Base-by-base conservation (phyloP, 2,797 vertebrate species). In the Smutsia gigantea region DNA sequence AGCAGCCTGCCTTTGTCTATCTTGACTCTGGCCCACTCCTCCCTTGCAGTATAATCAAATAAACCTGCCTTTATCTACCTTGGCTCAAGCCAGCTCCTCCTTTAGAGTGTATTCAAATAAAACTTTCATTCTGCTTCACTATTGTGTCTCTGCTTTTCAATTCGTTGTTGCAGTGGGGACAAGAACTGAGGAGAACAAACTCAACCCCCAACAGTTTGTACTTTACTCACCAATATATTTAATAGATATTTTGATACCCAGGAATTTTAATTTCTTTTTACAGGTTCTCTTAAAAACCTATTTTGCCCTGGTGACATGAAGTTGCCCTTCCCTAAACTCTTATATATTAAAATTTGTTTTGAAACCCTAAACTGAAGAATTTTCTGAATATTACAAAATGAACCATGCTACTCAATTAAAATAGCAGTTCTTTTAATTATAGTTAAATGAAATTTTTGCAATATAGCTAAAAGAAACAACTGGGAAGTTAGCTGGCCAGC, bases 311-410 rank as follows among this genome's bases (percentile, higher is more conserved):
- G 51, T 90, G 49, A 74, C 42, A 71, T 68, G 31, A 90, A 61
- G 31, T 83, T 84, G 15, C 72, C 59, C n/a, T 87, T 31, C 11
- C 81, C 14, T 75, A 71, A 94, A 84, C 19, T 69, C 71, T 39
- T 5, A 23, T 42, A 74, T 18, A 87, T 46, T 83, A 82, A 39
- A 77, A 72, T 93, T 91, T 69, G 49, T 79, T 96, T 87, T 77
- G 74, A 95, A 94, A 95, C 39, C 21, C 27, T 31, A 53, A 92
- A n/a, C 39, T 75, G 42, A 96, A 90, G 49, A 95, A 75, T 82
- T 82, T 74, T 25, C 71, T 83, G 46, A 77, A 81, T 49, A 49
- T 92, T 68, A 51, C 17, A 94, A 90, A 90, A 94, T 7, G 46
- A 90, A 81, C 82, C 49, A 75, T 90, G 49, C 15, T n/a, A 89